Conservation (phyloP, 2,113 vertebrate species). For the Bungarus multicinctus region DNA sequence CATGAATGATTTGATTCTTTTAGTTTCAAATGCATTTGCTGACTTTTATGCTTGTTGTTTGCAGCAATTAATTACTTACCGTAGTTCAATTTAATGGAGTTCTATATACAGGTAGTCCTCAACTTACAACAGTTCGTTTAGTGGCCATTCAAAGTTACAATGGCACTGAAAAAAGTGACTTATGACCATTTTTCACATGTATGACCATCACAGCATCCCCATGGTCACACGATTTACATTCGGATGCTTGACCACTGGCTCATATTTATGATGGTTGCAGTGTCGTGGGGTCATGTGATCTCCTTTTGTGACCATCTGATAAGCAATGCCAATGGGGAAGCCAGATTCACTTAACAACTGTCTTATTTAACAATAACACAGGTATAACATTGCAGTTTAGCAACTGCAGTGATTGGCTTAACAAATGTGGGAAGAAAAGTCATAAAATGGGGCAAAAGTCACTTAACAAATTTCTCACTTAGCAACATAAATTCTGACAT, state of each 20-base stretch:
- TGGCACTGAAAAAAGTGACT: not conserved
- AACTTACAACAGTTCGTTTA: not conserved
- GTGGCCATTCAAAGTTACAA: not conserved
- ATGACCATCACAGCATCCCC: not conserved
- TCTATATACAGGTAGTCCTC: not conserved
- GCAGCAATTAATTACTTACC: conserved; percentile 32
- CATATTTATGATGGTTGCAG: not conserved
- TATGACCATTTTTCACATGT: not conserved
- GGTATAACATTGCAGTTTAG: not conserved
- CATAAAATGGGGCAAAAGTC: not conserved
- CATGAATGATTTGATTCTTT: conserved; percentile 42
- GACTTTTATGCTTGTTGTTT: conserved; percentile 59
- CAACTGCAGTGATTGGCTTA: not conserved
- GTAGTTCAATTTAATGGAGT: not conserved
- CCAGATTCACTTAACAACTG: not conserved
- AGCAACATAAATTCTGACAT: not conserved
- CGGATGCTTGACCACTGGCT: not conserved
- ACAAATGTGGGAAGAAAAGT: not conserved
- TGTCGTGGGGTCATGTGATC: not conserved
- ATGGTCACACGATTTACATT: not conserved
- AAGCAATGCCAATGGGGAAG: not conserved
- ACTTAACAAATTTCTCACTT: not conserved
- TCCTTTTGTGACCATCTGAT: not conserved
- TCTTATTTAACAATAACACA: not conserved
- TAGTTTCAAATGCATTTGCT: conserved; percentile 61